phyloP scores from a whole-genome alignment of 2,888 invertebrate genomes.

The Agrochola circellaris region DNA sequence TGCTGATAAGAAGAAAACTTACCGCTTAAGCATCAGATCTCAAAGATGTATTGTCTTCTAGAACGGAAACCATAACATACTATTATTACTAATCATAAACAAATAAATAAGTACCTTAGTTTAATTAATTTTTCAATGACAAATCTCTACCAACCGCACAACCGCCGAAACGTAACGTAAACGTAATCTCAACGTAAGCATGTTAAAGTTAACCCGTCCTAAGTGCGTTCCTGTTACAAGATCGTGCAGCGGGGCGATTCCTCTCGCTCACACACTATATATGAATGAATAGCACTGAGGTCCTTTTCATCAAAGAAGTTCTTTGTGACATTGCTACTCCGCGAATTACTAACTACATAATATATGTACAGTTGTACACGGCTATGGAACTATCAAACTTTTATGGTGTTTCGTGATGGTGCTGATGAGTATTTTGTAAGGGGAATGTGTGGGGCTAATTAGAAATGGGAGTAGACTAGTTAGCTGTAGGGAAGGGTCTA shows the following conservation, averaged over 20 bases:
- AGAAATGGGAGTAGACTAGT: slow-evolving; percentile 19
- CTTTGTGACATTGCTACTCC: slow-evolving; percentile 73
- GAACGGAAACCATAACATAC: neutral
- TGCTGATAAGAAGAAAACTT: neutral
- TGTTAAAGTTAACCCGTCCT: neutral
- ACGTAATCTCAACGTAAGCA: slow-evolving; percentile 2
- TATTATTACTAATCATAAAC: no score
- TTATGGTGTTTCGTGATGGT: slow-evolving; percentile 30
- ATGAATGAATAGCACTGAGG: slow-evolving; percentile 84
- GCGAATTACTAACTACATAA: slow-evolving; percentile 69
- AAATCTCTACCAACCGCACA: neutral
- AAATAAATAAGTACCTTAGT: neutral
- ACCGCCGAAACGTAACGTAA: neutral
- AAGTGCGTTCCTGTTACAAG: slow-evolving; percentile 73
- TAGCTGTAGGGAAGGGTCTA: neutral
- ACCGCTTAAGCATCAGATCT: no score
- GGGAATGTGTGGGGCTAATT: slow-evolving; percentile 39
- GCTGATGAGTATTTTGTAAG: slow-evolving; percentile 43
- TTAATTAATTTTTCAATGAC: neutral
- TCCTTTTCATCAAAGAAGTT: slow-evolving; percentile 85
- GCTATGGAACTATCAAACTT: slow-evolving; percentile 57
- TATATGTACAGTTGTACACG: slow-evolving; percentile 39
- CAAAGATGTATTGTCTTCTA: neutral
- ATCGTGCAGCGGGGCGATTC: slow-evolving; percentile 73
- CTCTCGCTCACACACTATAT: slow-evolving; percentile 81